These are phyloP conservation scores for Leuciscus idus DNA, from an alignment of 2,113 vertebrate genomes.

Conservation along the genomic window DNA sequence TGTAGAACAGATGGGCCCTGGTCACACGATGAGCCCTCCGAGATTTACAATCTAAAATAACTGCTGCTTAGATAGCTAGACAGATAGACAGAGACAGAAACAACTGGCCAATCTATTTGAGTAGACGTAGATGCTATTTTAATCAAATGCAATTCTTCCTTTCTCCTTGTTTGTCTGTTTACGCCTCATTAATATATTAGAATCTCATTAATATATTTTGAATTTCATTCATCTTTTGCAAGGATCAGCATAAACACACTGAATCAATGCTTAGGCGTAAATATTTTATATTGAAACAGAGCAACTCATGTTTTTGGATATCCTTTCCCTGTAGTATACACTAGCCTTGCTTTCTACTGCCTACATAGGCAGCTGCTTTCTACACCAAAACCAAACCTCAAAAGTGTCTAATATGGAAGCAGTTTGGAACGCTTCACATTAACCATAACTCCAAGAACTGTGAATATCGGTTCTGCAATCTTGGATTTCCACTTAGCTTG, in stretches of 20 bases:
- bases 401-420: too few species aligned
- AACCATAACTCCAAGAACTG: background rate
- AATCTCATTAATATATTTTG: conserved; percentile 11
- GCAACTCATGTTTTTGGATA: conserved; percentile 15
- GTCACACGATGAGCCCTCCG: conserved; percentile 76
- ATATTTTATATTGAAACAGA: conserved; percentile 25
- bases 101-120: conserved; percentile 61
- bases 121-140: conserved; percentile 41
- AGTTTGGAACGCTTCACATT: background rate
- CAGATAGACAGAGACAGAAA: conserved; percentile 61
- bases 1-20: conserved; percentile 81
- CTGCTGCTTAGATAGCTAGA: conserved; percentile 70
- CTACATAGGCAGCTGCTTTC: background rate
- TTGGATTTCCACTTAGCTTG: background rate
- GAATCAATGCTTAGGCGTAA: background rate
- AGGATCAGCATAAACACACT: conserved; percentile 57
- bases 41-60: conserved; percentile 81
- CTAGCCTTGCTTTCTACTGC: background rate
- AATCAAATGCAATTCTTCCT: background rate
- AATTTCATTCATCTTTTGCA: conserved; percentile 3
- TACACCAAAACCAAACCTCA: background rate
- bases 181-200: conserved; percentile 5
- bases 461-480: background rate
- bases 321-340: background rate
- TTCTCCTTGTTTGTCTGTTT: conserved; percentile 27